These are phyloP conservation scores for Chironex yamaguchii DNA, from an alignment of 30 jellyfish, hydroid and myxozoan genomes.

Conservation along the genomic window DNA sequence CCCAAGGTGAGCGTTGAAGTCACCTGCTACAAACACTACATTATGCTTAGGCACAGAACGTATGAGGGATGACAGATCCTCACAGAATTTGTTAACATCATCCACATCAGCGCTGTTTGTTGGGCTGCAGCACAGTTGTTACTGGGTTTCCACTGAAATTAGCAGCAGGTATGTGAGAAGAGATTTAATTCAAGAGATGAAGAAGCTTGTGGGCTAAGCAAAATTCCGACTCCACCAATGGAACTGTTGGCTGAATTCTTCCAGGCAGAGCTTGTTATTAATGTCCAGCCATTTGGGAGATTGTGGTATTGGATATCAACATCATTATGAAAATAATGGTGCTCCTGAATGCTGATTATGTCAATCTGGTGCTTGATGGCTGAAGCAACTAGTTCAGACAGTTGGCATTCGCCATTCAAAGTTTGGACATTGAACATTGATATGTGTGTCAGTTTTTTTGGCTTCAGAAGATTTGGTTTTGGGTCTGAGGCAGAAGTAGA, in stretches of 20 bases:
- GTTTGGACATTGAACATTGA: slow-evolving; percentile 7
- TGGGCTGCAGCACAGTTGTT: slow-evolving; percentile 40
- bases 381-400: background rate
- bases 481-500: too few species aligned
- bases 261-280: background rate
- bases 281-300: background rate
- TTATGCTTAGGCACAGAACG: slow-evolving; percentile 36
- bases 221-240: background rate
- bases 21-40: slow-evolving; percentile 33
- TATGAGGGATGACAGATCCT: background rate
- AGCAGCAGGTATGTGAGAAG: slow-evolving; percentile 16
- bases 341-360: slow-evolving; percentile 6
- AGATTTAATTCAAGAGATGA: too few species aligned
- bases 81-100: slow-evolving; percentile 7
- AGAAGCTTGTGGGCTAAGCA: slow-evolving; percentile 3
- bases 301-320: background rate
- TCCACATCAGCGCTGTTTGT: slow-evolving; percentile 24
- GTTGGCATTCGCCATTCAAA: background rate
- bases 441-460: background rate
- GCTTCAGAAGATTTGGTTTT: too few species aligned
- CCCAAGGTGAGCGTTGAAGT: slow-evolving; percentile 61
- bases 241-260: slow-evolving; percentile 2
- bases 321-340: background rate
- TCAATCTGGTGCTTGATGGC: background rate
- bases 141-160: slow-evolving; percentile 50